A percentile compares a stretch with the other conserved stretches of the same genome.
phyloP scores from a whole-genome alignment of 2,888 invertebrate species.

The Hipparchia sbordonii region DNA sequence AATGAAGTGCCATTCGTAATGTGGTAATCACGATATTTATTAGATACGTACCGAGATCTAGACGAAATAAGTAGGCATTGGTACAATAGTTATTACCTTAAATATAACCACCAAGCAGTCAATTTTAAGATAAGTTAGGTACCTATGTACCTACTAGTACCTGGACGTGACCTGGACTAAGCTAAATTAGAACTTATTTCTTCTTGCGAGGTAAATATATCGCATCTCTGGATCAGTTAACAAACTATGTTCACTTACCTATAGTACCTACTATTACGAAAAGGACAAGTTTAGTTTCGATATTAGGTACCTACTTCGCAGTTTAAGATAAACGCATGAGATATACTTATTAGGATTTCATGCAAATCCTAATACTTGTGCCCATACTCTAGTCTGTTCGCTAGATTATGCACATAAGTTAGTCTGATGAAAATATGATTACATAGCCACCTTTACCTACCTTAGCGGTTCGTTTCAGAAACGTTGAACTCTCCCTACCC shows the following conservation, averaged over 20 bases:
- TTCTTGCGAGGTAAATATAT: not conserved
- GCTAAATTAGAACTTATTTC: not conserved
- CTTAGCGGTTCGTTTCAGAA: too few relatives aligned
- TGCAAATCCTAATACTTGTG: not conserved
- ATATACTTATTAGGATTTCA: slow-evolving; percentile 7
- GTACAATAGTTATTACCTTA: not conserved
- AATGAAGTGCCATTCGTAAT: slow-evolving; percentile 22
- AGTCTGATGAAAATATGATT: too few relatives aligned
- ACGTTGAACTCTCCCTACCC: too few relatives aligned
- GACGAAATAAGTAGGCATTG: not conserved
- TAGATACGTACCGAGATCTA: not conserved
- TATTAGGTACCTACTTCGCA: slow-evolving; percentile 36
- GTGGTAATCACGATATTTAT: slow-evolving; percentile 12
- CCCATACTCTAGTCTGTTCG: too few relatives aligned
- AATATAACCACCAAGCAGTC: too few relatives aligned
- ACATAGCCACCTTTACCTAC: too few relatives aligned
- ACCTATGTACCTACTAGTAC: too few relatives aligned
- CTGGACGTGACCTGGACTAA: too few relatives aligned
- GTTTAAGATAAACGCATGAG: slow-evolving; percentile 35
- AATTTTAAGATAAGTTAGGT: too few relatives aligned
- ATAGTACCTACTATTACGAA: slow-evolving; percentile 47
- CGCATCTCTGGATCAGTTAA: not conserved
- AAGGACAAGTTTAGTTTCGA: slow-evolving; percentile 49
- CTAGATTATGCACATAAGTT: too few relatives aligned
- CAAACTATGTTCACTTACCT: not conserved